These are phyloP conservation scores for Coecobrya sp. DNA, from an alignment of 2,888 invertebrate genomes.

Conservation along the genomic window DNA sequence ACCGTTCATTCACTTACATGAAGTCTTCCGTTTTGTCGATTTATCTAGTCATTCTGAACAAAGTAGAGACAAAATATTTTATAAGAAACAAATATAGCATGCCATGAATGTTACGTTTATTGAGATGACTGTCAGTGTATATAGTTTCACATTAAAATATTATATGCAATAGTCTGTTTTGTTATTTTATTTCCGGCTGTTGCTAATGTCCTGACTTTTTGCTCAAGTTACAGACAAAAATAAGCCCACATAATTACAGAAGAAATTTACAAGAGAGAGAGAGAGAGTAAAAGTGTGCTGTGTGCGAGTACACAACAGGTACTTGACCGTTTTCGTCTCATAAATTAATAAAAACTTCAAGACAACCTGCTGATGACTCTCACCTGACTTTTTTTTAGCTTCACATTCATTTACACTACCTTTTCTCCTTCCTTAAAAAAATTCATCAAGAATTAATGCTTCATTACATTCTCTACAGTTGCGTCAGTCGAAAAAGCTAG, in stretches of 20 bases:
- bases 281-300: no score
- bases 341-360: constrained; percentile 12
- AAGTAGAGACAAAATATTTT: neutral
- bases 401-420: neutral
- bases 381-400: neutral
- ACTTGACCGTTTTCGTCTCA: neutral
- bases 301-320: neutral
- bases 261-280: neutral
- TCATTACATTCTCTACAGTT: constrained; percentile 7
- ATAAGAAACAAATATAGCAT: no score
- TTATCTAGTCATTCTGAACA: neutral
- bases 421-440: neutral
- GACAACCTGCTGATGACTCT: neutral
- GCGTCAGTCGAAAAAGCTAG: neutral
- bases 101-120: neutral
- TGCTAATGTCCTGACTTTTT: neutral
- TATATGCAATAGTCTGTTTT: neutral
- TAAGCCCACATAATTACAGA: neutral
- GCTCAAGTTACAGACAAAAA: neutral
- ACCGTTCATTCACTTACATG: neutral
- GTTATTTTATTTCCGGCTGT: neutral
- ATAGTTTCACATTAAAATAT: neutral
- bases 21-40: neutral
- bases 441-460: constrained; percentile 62
- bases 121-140: neutral